Evolutionary conservation across 2,113 vertebrate genomes (phyloP).

Genomic region (Phoenicopterus ruber): DNA sequence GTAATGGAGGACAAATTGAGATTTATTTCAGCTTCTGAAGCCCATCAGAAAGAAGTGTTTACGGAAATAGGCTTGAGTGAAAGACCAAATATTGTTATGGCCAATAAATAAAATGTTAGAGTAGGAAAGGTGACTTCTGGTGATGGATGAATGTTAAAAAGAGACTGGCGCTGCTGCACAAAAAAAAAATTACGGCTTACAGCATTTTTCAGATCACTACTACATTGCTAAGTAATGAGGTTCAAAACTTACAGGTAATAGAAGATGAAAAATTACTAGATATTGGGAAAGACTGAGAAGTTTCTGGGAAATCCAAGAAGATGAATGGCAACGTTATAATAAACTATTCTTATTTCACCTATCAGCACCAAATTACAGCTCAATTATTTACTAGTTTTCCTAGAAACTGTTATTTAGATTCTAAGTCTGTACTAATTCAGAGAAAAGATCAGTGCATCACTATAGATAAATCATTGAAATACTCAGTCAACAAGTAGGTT

Average conservation of each 20-base stretch:
- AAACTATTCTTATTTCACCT: background rate
- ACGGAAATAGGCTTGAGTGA: background rate
- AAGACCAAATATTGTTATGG: background rate
- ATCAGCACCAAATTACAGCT: background rate
- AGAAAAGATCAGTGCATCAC: background rate
- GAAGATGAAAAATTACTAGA: background rate
- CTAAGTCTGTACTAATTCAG: background rate
- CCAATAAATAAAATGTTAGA: background rate
- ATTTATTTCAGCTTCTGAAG: background rate
- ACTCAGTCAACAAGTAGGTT: background rate
- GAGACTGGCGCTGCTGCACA: background rate
- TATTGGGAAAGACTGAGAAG: background rate
- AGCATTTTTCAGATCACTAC: background rate
- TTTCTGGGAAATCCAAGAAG: background rate
- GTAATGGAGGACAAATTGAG: background rate
- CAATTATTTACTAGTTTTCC: background rate
- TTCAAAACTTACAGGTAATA: background rate
- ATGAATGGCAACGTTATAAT: background rate
- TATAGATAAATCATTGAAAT: background rate
- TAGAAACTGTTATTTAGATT: background rate
- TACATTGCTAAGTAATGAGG: background rate
- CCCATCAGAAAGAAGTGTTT: background rate
- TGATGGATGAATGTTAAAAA: background rate
- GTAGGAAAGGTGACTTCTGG: background rate
- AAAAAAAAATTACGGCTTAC: background rate